Evolutionary conservation across 2,797 vertebrate genomes (phyloP).

Genomic region (Hypotaenidia okinawae): DNA sequence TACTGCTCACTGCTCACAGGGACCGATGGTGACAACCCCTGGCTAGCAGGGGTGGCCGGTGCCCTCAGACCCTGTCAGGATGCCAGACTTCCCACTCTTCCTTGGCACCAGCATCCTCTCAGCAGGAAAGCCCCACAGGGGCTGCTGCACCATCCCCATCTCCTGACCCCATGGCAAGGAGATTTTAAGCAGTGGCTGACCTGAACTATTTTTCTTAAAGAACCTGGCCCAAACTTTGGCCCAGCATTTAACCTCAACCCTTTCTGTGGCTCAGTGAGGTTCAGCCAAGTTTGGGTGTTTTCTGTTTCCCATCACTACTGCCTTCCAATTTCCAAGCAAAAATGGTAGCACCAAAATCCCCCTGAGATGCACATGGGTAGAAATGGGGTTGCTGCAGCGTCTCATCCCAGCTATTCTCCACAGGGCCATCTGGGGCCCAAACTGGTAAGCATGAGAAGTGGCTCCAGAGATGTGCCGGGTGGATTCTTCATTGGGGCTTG

Average conservation of each 20-base stretch:
- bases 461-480: background rate
- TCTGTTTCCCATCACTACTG: background rate
- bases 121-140: background rate
- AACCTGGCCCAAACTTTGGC: background rate
- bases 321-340: background rate
- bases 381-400: background rate
- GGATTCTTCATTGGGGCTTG: background rate
- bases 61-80: background rate
- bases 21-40: background rate
- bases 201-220: background rate
- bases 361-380: background rate
- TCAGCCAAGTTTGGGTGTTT: background rate
- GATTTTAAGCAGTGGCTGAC: background rate
- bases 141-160: background rate
- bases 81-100: background rate
- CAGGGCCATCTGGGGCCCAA: background rate
- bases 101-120: background rate
- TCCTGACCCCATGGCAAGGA: fast-evolving
- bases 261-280: background rate
- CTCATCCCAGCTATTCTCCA: background rate
- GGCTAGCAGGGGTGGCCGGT: background rate
- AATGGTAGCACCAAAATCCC: background rate
- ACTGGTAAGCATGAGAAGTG: background rate
- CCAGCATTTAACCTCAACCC: background rate
- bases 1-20: background rate